Evolutionary conservation across 1,140 invertebrate genomes (phyloP).

Genomic region (Lucilia sericata): DNA sequence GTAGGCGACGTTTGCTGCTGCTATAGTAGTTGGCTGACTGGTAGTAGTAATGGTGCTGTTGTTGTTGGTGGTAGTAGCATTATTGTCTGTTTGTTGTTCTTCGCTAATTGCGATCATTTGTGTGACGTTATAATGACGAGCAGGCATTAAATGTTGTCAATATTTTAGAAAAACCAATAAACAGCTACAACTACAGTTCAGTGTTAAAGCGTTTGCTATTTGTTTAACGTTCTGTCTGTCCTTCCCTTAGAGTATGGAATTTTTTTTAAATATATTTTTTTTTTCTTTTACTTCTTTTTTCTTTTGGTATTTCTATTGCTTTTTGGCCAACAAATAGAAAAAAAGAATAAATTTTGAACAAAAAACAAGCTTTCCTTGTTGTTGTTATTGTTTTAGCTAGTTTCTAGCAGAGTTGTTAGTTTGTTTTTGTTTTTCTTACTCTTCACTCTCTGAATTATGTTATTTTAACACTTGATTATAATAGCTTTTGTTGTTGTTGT

Average conservation of each 20-base stretch:
- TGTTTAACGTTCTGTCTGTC: background rate
- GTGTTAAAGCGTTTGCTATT: too few species aligned
- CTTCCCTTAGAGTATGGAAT: background rate
- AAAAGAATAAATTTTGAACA: too few species aligned
- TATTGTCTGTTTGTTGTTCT: slow-evolving; percentile 39
- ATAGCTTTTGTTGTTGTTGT: background rate
- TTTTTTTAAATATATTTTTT: background rate
- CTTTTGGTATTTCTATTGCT: background rate
- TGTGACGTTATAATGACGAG: slow-evolving; percentile 44
- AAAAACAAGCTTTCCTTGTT: background rate
- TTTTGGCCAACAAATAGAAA: background rate
- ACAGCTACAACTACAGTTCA: background rate
- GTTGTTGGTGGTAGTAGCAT: slow-evolving; percentile 15
- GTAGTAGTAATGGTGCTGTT: slow-evolving; percentile 31
- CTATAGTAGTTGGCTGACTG: slow-evolving; percentile 20
- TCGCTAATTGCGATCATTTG: slow-evolving; percentile 49
- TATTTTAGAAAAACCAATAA: slow-evolving; percentile 13
- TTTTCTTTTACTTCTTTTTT: background rate
- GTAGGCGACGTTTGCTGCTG: slow-evolving; percentile 11
- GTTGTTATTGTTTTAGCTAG: background rate
- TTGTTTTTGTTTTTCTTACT: background rate
- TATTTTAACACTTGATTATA: slow-evolving; percentile 32
- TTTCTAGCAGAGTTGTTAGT: background rate
- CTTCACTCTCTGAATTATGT: background rate
- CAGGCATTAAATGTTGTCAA: slow-evolving; percentile 42